A percentile compares a stretch with the other conserved stretches of the same genome.
Conservation (phyloP, 2,797 vertebrate genomes). For the Lates japonicus region DNA sequence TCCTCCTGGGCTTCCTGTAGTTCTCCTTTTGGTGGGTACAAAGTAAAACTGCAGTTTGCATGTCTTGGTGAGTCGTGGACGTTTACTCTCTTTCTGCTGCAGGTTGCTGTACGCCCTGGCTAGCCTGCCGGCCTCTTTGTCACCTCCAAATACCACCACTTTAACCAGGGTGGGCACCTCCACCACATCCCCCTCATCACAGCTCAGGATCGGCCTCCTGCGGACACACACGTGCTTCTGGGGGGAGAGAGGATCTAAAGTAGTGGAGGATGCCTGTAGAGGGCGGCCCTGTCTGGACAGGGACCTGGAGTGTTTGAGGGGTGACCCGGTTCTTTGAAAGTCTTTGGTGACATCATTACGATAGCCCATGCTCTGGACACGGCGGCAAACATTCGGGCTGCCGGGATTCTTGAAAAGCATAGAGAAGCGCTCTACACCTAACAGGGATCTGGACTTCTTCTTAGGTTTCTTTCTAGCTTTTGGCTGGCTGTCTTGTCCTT, state of each 20-base stretch:
- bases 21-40: conserved; percentile 88
- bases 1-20: conserved; percentile 28
- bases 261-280: background rate
- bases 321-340: conserved; percentile 25
- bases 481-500: conserved; percentile 65
- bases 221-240: conserved; percentile 79
- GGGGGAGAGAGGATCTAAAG: conserved; percentile 42
- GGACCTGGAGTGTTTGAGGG: conserved; percentile 85
- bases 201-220: conserved; percentile 93
- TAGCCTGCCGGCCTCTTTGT: conserved; percentile 93
- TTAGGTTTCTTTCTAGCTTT: conserved; percentile 77
- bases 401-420: conserved; percentile 86
- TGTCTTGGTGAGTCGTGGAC: conserved; percentile 88
- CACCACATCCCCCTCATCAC: conserved; percentile 79
- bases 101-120: conserved; percentile 93
- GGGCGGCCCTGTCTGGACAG: conserved; percentile 80
- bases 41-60: conserved; percentile 96
- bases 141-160: conserved; percentile 94
- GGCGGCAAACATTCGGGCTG: conserved; percentile 83
- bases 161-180: conserved; percentile 83
- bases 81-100: conserved; percentile 89
- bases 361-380: conserved; percentile 88
- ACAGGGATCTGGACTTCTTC: conserved; percentile 81
- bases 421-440: conserved; percentile 87
- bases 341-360: conserved; percentile 60